phyloP scores from a whole-genome alignment of 2,113 vertebrate genomes.

The Lichenostomus cassidix region DNA sequence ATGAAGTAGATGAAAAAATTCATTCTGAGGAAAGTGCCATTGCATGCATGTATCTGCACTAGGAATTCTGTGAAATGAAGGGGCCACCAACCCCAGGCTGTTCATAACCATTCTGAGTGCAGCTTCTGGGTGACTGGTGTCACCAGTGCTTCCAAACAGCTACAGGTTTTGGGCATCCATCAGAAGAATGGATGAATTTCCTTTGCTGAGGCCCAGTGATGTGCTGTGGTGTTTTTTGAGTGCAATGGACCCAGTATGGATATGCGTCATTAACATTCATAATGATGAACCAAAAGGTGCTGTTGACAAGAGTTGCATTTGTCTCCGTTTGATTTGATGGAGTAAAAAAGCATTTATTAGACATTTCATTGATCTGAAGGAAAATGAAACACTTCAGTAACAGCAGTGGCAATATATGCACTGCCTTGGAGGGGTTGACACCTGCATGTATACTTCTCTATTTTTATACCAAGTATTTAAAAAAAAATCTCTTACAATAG shows the following conservation, averaged over 20 bases:
- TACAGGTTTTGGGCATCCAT: background rate
- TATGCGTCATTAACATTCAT: background rate
- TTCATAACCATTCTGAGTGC: background rate
- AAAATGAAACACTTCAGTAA: background rate
- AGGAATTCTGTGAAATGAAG: background rate
- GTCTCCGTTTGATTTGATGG: background rate
- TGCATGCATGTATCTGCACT: background rate
- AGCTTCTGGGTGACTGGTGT: background rate
- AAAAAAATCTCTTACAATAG: background rate
- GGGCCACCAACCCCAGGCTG: fast-evolving
- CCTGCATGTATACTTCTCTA: background rate
- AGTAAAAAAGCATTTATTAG: background rate
- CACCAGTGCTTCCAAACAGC: background rate
- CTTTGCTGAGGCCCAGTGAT: background rate
- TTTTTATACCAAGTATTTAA: background rate
- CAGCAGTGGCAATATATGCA: background rate
- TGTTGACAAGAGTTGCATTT: background rate
- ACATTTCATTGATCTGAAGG: background rate
- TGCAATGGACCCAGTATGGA: too few species aligned
- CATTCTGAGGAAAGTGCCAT: background rate
- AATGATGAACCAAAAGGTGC: background rate
- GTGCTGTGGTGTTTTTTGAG: background rate
- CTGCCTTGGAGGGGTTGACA: background rate
- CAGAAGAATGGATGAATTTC: background rate
- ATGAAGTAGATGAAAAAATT: background rate